phyloP scores from a whole-genome alignment of 2,888 invertebrate species.

The Oasisia sp. region DNA sequence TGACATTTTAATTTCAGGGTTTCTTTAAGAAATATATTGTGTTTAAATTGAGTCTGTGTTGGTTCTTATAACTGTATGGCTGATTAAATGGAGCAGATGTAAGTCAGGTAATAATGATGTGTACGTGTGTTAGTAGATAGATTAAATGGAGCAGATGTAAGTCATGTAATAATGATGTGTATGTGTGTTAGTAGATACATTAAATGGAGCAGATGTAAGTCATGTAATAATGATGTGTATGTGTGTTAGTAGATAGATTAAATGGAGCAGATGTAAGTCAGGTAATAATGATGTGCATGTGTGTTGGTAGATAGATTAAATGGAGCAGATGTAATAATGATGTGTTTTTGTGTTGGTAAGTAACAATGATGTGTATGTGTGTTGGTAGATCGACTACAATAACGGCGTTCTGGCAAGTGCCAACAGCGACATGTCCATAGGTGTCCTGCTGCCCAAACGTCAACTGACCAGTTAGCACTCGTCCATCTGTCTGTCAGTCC shows the following conservation, averaged over 20 bases:
- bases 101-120: no score
- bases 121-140: no score
- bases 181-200: slow-evolving; percentile 49
- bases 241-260: slow-evolving; percentile 51
- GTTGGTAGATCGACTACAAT: slow-evolving; percentile 53
- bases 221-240: not conserved
- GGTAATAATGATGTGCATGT: no score
- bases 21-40: not conserved
- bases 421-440: slow-evolving; percentile 54
- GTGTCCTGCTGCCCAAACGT: slow-evolving; percentile 51
- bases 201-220: slow-evolving; percentile 30
- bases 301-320: not conserved
- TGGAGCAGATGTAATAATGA: not conserved
- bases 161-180: not conserved
- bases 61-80: not conserved
- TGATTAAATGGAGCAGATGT: no score
- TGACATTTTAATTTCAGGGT: not conserved
- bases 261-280: no score
- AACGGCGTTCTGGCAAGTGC: slow-evolving; percentile 58
- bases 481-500: not conserved
- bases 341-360: no score
- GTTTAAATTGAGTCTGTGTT: not conserved
- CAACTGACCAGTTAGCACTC: not conserved
- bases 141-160: not conserved
- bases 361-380: slow-evolving; percentile 14